phyloP scores from a whole-genome alignment of 2,113 vertebrate genomes.

The Leucoraja erinaceus region DNA sequence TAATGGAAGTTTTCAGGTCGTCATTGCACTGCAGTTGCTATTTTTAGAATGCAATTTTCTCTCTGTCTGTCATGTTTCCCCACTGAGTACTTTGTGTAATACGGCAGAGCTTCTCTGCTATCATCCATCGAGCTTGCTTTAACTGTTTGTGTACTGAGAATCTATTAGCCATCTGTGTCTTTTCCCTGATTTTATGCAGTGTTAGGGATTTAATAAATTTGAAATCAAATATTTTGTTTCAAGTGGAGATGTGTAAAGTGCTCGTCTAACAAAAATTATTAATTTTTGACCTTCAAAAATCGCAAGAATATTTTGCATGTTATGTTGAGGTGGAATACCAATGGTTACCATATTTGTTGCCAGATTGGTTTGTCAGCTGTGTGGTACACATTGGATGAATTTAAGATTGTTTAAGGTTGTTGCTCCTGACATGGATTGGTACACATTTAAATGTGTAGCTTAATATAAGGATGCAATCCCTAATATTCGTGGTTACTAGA shows the following conservation, averaged over 20 bases:
- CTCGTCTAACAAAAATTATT: background rate
- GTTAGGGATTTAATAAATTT: background rate
- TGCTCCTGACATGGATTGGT: background rate
- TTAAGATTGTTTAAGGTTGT: background rate
- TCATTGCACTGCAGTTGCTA: background rate
- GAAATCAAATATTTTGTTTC: too few relatives aligned
- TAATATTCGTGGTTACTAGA: background rate
- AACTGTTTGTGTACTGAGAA: background rate
- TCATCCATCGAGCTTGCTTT: slow-evolving; percentile 11
- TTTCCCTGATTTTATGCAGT: background rate
- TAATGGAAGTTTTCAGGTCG: slow-evolving; percentile 13
- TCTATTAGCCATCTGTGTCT: background rate
- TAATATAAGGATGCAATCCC: background rate
- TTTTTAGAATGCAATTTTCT: slow-evolving; percentile 36
- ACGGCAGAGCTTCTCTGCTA: slow-evolving; percentile 6
- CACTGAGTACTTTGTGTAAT: slow-evolving; percentile 6
- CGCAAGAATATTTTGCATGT: background rate
- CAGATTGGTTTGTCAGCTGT: background rate
- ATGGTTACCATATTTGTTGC: background rate
- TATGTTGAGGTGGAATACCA: background rate
- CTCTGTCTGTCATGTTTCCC: slow-evolving; percentile 17
- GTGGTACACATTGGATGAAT: background rate
- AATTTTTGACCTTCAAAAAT: background rate
- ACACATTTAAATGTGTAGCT: background rate
- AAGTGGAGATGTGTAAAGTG: too few relatives aligned